phyloP scores from a whole-genome alignment of 2,113 vertebrate genomes.

The Corydoras sp. region DNA sequence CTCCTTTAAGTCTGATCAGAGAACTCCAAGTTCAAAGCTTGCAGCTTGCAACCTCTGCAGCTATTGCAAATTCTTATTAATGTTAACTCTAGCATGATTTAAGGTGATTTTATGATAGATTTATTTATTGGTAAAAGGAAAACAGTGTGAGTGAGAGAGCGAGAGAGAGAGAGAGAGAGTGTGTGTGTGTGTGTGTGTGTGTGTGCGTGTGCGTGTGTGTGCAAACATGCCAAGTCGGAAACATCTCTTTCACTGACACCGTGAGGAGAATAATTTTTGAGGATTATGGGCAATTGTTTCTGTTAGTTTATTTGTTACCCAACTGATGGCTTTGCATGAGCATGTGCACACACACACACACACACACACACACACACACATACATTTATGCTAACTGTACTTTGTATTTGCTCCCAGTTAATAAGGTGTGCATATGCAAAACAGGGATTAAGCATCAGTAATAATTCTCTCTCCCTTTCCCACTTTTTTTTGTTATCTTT shows the following conservation, averaged over 20 bases:
- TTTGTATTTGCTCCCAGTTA: constrained; percentile 32
- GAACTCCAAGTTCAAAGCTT: too few species aligned
- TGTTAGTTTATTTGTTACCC: constrained; percentile 34
- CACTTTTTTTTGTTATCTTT: not conserved
- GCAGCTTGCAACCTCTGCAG: too few species aligned
- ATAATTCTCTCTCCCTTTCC: constrained; percentile 25
- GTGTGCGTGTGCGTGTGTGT: constrained; percentile 21
- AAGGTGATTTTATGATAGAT: too few species aligned
- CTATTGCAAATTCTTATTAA: too few species aligned
- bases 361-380: constrained; percentile 11
- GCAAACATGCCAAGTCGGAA: constrained; percentile 24
- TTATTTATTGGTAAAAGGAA: too few species aligned
- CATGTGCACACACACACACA: constrained; percentile 8
- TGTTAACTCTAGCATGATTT: too few species aligned
- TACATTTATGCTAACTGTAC: not conserved
- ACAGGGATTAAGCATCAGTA: constrained; percentile 35
- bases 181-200: constrained; percentile 9
- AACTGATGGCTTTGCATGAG: constrained; percentile 27
- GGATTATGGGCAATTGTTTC: constrained; percentile 32
- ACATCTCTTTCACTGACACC: constrained; percentile 29
- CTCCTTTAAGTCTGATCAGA: too few species aligned
- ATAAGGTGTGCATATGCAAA: constrained; percentile 35
- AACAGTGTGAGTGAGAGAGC: too few species aligned
- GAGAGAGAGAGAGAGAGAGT: not conserved
- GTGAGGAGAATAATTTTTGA: constrained; percentile 28